These are phyloP conservation scores for Hycleus cichorii DNA, from an alignment of 1,140 invertebrate genomes.

Conservation along the genomic window DNA sequence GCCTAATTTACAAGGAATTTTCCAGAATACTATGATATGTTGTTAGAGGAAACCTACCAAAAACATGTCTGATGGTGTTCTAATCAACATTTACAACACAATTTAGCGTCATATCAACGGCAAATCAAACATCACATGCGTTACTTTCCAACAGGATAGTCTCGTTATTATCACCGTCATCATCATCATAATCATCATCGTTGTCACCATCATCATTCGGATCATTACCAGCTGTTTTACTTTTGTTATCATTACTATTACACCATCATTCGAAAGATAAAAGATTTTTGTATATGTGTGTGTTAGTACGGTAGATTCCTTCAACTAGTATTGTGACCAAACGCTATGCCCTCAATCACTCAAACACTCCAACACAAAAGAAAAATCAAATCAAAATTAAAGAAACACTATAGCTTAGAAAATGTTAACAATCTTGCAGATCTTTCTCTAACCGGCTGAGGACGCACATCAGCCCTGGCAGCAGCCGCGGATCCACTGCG, in stretches of 20 bases:
- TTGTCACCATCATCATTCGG: too few relatives aligned
- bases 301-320: too few relatives aligned
- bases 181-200: too few relatives aligned
- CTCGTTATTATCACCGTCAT: too few relatives aligned
- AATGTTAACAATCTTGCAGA: conserved; percentile 22
- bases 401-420: not conserved
- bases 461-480: conserved; percentile 25
- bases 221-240: too few relatives aligned
- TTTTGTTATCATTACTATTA: too few relatives aligned
- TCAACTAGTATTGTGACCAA: not conserved
- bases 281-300: too few relatives aligned
- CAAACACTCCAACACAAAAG: not conserved
- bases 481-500: conserved; percentile 29
- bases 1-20: too few relatives aligned
- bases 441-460: conserved; percentile 12
- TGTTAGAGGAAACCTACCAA: conserved; percentile 5
- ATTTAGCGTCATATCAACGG: conserved; percentile 5
- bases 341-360: not conserved
- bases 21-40: too few relatives aligned
- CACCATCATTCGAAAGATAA: too few relatives aligned
- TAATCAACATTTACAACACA: conserved; percentile 6
- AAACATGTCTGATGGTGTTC: not conserved
- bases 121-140: too few relatives aligned
- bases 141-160: too few relatives aligned
- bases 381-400: not conserved